Evolutionary conservation across 2,113 vertebrate species (phyloP).

Genomic region (Chaetorhynchus papuensis): DNA sequence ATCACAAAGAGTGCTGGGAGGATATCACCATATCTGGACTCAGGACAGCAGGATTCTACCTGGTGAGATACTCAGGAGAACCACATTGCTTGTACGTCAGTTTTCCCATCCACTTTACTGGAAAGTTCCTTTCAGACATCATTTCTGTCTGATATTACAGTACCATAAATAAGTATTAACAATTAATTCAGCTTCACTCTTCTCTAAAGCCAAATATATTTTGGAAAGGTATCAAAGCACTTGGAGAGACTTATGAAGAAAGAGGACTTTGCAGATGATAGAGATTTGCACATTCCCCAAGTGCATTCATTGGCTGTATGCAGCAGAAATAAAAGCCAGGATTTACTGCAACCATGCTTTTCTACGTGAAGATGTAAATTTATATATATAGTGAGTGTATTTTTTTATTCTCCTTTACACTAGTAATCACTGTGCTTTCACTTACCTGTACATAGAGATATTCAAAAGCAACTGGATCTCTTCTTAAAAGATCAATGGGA

Average conservation of each 20-base stretch:
- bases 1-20: not conserved
- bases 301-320: not conserved
- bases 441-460: conserved; percentile 98
- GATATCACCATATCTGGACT: not conserved
- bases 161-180: not conserved
- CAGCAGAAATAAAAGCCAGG: not conserved
- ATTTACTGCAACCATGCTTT: not conserved
- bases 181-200: conserved; percentile 4
- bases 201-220: conserved; percentile 7
- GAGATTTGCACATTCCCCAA: not conserved
- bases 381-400: not conserved
- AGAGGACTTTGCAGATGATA: not conserved
- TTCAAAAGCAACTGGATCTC: conserved; percentile 94
- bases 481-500: conserved; percentile 91
- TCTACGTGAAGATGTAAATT: not conserved
- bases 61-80: not conserved
- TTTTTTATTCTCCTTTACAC: not conserved
- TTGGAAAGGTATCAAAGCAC: conserved; percentile 38
- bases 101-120: not conserved
- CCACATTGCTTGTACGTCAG: not conserved
- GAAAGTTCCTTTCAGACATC: not conserved
- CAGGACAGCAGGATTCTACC: not conserved
- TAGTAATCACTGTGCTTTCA: not conserved
- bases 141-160: not conserved
- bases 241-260: not conserved